phyloP scores from a whole-genome alignment of 2,797 vertebrate species.

The Threskiornis aethiopicus region DNA sequence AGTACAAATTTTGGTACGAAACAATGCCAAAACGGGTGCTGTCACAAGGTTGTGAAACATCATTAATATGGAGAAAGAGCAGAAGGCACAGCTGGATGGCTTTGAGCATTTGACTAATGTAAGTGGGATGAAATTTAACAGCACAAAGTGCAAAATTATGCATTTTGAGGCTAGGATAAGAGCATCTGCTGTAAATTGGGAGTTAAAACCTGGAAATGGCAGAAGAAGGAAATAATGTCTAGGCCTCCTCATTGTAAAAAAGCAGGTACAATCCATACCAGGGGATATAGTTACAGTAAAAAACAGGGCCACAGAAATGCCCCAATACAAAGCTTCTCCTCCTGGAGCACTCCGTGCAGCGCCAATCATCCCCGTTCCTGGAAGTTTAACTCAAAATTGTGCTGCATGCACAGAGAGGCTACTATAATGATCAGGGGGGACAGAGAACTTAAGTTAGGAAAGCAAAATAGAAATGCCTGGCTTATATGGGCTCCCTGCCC shows the following conservation, averaged over 20 bases:
- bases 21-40: background rate
- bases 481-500: background rate
- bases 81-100: background rate
- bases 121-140: background rate
- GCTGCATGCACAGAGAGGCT: background rate
- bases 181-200: background rate
- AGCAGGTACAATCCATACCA: background rate
- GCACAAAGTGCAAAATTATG: background rate
- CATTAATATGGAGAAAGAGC: background rate
- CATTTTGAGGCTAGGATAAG: background rate
- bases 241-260: background rate
- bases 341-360: background rate
- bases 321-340: background rate
- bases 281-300: background rate
- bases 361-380: background rate
- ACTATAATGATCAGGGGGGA: background rate
- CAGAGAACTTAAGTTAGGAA: background rate
- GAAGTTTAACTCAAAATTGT: background rate
- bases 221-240: background rate
- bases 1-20: background rate
- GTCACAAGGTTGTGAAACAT: background rate
- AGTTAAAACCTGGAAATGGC: background rate
- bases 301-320: background rate
- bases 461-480: background rate
- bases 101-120: background rate